Base-by-base conservation (phyloP, 2,797 vertebrate genomes). In the Acanthurus tractus region DNA sequence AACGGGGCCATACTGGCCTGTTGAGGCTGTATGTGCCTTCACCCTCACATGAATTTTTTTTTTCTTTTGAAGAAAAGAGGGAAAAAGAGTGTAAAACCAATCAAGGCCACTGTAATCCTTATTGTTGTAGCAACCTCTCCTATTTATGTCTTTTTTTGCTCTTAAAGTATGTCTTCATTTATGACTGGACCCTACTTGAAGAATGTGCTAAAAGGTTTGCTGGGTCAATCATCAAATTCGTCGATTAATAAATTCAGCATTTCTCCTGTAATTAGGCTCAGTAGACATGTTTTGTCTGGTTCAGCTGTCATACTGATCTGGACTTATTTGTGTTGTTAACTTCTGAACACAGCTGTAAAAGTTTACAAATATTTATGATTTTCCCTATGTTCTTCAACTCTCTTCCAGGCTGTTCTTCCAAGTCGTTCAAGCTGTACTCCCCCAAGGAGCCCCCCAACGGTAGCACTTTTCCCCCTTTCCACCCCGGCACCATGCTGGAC, bases 391-490 rank as follows among this genome's bases (percentile, higher is more conserved):
- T 44, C 6, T 9, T 66, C 15, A 0, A 22, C 9, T 82, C 18
- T 85, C 15, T 68, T 77, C 12, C 89, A 99, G 98, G 98, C 96
- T 99, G 98, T 97, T 99, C 98, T 96, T 99, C 98, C 94, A 99
- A 99, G 96, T 99, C 98, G 0, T 99, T 99, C 98, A 99, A 99
- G 95, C 98, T 99, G 97, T 99, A 99, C 97, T 99, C 98, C 72
- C 93, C 93, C 55, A 95, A 94, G 93, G 94, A 94, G 92, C 93
- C 93, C 83, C 93, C 93, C 70, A 94, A 94, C 93, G 93, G 94
- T 88, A 99, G 98, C 97, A 97, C 98, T 97, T 99, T 99, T 34
- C 97, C 98, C 83, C 98, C 98, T 12, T 99, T 99, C 94, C 98
- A 99, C 93, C 97, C 98, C 70, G 97, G 98, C 96, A 99, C 97